Base-by-base conservation (phyloP, 1,140 invertebrate species). In the Acromyrmex charruanus region DNA sequence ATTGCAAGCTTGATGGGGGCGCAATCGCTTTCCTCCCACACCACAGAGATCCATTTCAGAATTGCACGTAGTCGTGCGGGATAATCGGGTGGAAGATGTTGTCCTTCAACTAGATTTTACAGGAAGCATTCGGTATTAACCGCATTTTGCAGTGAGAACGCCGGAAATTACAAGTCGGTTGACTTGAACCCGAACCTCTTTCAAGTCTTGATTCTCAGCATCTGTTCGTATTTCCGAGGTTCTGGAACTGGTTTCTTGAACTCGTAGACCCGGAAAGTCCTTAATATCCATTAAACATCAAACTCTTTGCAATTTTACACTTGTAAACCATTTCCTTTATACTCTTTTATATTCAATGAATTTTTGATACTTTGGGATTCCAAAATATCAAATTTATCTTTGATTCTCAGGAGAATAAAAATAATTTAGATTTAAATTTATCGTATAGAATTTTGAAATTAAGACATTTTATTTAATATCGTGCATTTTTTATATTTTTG, bases 31-130 rank as follows among this genome's bases (percentile, higher is more conserved):
- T 35, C 39, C 44, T 51, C 39, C 25, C n/a, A n/a, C 44, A 16
- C 10, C 25, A 5, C 28, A 12, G 9, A n/a, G 55, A 51, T 0
- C 39, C 39, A 55, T 74, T 25, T 7, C n/a, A 58, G 39, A 75
- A 75, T 84, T 75, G 69, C 16, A 75, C 28, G 69, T 84, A 74
- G n/a, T 21, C 55, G 51, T 84, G 69, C 28, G 25, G 59, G 69
- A 74, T 28, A 44, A 61, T 68, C 39, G 80, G 39, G 12, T 61
- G 39, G 55, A 51, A 84, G 58, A 61, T n/a, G 69, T 75, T 39
- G 69, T 51, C 25, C 69, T 74, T 74, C 71, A 35, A 12, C 10
- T 51, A 58, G 49, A 84, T 74, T 84, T 84, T 35, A 35, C 18
- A 51, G 69, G 18, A 59, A 72, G 12, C 39, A 9, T 25, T 49